These are phyloP conservation scores for Muricea muricata DNA, from an alignment of 92 coral and sea anemone species.

Conservation along the genomic window DNA sequence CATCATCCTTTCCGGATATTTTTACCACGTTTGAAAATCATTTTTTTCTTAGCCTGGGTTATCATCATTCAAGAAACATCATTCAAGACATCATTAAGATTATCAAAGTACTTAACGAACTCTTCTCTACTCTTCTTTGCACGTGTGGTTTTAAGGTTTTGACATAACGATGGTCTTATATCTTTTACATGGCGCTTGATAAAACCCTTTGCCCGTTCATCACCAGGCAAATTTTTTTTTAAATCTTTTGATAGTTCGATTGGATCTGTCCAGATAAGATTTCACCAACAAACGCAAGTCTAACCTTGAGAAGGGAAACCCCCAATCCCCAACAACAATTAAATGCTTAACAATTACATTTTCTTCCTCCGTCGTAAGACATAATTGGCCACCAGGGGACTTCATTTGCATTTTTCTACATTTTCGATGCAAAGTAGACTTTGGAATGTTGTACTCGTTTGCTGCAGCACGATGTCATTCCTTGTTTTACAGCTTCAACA, in stretches of 20 bases:
- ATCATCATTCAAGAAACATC: slow-evolving; percentile 26
- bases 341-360: slow-evolving; percentile 22
- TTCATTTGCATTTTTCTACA: slow-evolving; percentile 1
- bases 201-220: slow-evolving; percentile 40
- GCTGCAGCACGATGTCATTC: slow-evolving; percentile 35
- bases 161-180: slow-evolving; percentile 24
- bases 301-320: slow-evolving; percentile 41
- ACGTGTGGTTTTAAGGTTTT: slow-evolving; percentile 32
- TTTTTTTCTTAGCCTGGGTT: background rate
- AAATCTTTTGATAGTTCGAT: slow-evolving; percentile 2
- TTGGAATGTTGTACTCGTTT: slow-evolving; percentile 14
- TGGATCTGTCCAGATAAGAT: slow-evolving; percentile 26
- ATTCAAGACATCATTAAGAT: slow-evolving; percentile 15
- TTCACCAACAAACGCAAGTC: slow-evolving; percentile 33
- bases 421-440: slow-evolving; percentile 29
- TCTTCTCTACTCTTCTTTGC: slow-evolving; percentile 28
- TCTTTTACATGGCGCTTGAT: slow-evolving; percentile 23
- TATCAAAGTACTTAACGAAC: slow-evolving; percentile 37
- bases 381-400: slow-evolving; percentile 32
- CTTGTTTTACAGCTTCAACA: slow-evolving; percentile 7
- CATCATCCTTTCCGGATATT: background rate
- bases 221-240: slow-evolving; percentile 38
- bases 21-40: background rate
- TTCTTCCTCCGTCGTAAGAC: slow-evolving; percentile 30
- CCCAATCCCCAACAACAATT: slow-evolving; percentile 43